Evolutionary conservation across 37 sponge, comb jelly and placozoan species (phyloP).

Genomic region (Chondrilla cf. caribensis): DNA sequence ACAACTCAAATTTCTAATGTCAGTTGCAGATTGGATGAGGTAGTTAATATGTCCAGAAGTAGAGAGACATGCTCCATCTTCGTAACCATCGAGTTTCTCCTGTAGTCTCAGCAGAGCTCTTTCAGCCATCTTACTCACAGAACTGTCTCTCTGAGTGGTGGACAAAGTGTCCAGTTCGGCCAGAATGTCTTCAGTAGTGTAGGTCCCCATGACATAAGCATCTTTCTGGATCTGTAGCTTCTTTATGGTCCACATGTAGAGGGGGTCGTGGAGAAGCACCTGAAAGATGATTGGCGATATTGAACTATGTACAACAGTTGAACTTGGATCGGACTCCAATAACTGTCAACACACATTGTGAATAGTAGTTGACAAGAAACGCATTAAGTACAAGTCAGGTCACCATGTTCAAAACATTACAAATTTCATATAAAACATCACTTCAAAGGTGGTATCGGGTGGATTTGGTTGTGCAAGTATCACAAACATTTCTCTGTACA

Average conservation of each 20-base stretch:
- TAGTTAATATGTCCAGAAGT: constrained; percentile 91
- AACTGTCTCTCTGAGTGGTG: background rate
- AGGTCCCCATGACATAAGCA: constrained; percentile 7
- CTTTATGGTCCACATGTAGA: constrained; percentile 91
- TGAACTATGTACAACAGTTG: too few species aligned
- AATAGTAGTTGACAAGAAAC: too few species aligned
- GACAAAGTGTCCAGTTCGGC: background rate
- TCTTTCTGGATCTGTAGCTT: constrained; percentile 57
- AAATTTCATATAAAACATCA: too few species aligned
- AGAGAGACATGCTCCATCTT: constrained; percentile 83
- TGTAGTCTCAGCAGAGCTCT: constrained; percentile 80
- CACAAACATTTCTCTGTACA: too few species aligned
- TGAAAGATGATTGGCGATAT: background rate
- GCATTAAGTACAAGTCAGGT: too few species aligned
- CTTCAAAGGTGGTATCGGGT: too few species aligned
- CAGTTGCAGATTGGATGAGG: constrained; percentile 90
- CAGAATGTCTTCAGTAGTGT: constrained; percentile 1
- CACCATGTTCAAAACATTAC: too few species aligned
- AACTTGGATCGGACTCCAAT: too few species aligned
- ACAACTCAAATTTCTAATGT: constrained; percentile 71
- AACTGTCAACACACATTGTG: too few species aligned
- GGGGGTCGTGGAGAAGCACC: constrained; percentile 93
- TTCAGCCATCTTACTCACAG: constrained; percentile 84
- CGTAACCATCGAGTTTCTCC: constrained; percentile 94
- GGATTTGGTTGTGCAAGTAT: too few species aligned